Conservation (phyloP, 2,888 invertebrate genomes). For the Mythimna lalbum region DNA sequence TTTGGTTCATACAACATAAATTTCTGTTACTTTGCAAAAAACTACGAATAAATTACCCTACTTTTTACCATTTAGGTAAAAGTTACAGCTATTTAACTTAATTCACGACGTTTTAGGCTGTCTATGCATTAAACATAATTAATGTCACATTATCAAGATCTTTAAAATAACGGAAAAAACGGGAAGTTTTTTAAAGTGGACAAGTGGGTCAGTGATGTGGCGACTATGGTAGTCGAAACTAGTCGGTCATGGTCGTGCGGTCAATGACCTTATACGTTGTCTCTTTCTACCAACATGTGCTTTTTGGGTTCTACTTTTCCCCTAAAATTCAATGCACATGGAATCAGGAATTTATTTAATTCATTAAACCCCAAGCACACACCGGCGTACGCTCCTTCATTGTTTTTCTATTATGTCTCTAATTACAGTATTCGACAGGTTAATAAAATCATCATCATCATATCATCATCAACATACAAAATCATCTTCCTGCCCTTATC, state of each 20-base stretch:
- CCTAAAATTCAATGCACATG: no score
- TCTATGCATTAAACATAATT: conserved; percentile 17
- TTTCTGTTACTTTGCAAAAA: neutral
- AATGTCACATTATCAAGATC: conserved; percentile 31
- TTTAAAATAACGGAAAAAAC: conserved; percentile 46
- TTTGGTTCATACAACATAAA: neutral
- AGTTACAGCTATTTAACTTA: conserved; percentile 9
- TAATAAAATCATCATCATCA: no score
- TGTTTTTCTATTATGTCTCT: no score
- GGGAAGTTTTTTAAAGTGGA: conserved; percentile 68
- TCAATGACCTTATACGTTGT: conserved; percentile 60
- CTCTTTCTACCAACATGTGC: conserved; percentile 42
- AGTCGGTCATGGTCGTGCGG: conserved; percentile 77
- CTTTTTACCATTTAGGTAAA: conserved; percentile 9
- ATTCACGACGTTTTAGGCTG: conserved; percentile 6
- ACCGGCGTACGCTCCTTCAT: no score
- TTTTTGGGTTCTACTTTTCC: neutral
- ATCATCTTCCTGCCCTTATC: no score
- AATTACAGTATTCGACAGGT: no score
- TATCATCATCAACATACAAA: no score
- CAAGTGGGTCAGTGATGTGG: conserved; percentile 76
- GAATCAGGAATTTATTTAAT: no score
- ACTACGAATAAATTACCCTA: conserved; percentile 28
- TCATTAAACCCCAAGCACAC: no score
- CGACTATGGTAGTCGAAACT: conserved; percentile 61